These are phyloP conservation scores for Calyptommatus sinebrachiatus DNA, from an alignment of 2,113 vertebrate species.

Conservation along the genomic window DNA sequence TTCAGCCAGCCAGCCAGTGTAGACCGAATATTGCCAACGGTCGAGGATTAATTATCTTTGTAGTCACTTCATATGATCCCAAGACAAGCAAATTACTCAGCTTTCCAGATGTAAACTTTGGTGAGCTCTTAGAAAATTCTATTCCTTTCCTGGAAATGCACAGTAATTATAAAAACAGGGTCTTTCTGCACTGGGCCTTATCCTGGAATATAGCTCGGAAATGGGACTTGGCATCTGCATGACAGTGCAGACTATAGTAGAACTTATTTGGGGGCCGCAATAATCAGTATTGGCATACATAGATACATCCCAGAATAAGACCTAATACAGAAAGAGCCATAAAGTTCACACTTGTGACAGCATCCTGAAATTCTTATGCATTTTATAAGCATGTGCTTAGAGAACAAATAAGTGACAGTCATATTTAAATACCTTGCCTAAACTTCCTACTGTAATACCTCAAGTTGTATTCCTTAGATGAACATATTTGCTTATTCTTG, in stretches of 20 bases:
- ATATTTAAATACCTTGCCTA: neutral
- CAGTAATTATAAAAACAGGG: neutral
- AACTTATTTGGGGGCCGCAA: too few relatives aligned
- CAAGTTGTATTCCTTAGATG: neutral
- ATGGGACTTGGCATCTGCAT: too few relatives aligned
- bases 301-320: too few relatives aligned
- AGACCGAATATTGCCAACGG: neutral
- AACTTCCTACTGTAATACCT: neutral
- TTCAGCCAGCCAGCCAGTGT: neutral
- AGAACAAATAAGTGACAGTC: neutral
- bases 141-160: neutral
- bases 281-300: too few relatives aligned
- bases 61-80: neutral
- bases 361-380: neutral
- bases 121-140: neutral
- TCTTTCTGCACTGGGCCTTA: too few relatives aligned
- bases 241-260: too few relatives aligned
- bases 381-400: neutral
- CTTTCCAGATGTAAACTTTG: neutral
- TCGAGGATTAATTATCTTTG: neutral
- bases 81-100: neutral
- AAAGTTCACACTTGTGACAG: too few relatives aligned
- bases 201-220: too few relatives aligned
- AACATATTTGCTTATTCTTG: neutral
- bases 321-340: too few relatives aligned